Evolutionary conservation across 2,888 invertebrate species (phyloP).

Genomic region (Stenotaenia linearis): DNA sequence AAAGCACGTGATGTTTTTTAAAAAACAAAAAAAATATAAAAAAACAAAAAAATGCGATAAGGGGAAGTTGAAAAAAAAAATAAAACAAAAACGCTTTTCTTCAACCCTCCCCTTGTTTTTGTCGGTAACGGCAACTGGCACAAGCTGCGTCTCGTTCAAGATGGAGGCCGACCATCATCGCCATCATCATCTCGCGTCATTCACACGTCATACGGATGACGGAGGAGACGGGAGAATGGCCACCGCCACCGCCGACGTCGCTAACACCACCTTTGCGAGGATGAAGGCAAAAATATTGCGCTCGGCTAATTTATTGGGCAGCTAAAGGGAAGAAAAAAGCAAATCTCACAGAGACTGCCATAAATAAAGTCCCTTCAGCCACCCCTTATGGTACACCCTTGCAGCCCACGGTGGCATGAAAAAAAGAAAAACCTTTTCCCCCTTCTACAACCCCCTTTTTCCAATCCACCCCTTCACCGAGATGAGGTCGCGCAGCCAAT

Average conservation of each 20-base stretch:
- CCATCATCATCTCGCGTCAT: not conserved
- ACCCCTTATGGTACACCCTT: not conserved
- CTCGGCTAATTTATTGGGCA: constrained; percentile 3
- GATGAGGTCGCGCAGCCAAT: not conserved
- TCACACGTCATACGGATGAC: not conserved
- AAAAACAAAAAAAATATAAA: not conserved
- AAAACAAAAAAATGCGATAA: not conserved
- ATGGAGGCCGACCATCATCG: not conserved
- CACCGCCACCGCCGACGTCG: not conserved
- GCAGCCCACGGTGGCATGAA: constrained; percentile 9
- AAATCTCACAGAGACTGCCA: constrained; percentile 2
- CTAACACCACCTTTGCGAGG: not conserved
- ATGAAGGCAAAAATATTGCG: constrained; percentile 4
- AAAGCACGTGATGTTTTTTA: not conserved
- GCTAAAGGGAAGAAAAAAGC: constrained; percentile 4
- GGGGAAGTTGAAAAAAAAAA: not conserved
- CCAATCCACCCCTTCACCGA: constrained; percentile 9
- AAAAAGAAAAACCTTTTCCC: not conserved
- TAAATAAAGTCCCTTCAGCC: constrained; percentile 3
- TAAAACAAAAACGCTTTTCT: not conserved
- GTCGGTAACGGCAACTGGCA: not conserved
- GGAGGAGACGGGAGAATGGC: not conserved
- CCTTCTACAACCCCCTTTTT: constrained; percentile 4
- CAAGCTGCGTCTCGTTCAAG: not conserved
- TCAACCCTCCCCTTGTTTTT: not conserved